Percentiles rank a stretch among this genome's conserved stretches.
phyloP scores from a whole-genome alignment of 2,113 vertebrate species.

The Misgurnus anguillicaudatus region DNA sequence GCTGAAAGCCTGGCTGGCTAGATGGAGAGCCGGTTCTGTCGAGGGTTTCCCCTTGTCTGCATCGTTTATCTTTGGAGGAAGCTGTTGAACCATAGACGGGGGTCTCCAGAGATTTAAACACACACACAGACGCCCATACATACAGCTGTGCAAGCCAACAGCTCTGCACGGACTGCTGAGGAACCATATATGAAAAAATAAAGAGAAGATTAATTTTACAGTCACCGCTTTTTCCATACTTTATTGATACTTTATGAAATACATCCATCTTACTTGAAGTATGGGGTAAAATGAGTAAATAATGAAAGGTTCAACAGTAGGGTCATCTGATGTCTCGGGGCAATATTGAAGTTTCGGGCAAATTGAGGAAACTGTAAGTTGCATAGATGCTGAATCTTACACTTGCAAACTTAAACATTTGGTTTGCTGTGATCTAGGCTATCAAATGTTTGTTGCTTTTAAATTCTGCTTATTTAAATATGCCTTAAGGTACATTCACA shows the following conservation, averaged over 20 bases:
- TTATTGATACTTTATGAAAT: background rate
- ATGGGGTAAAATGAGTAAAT: background rate
- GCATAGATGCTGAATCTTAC: no score
- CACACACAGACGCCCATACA: conserved; percentile 17
- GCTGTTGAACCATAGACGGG: conserved; percentile 49
- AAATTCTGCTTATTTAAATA: no score
- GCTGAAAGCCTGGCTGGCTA: conserved; percentile 36
- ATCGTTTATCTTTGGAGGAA: conserved; percentile 42
- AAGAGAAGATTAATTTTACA: conserved; percentile 17
- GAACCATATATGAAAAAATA: conserved; percentile 8
- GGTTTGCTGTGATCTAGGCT: no score
- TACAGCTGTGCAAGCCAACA: background rate
- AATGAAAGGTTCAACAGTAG: background rate
- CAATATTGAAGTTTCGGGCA: no score
- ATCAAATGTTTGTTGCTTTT: no score
- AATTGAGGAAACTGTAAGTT: no score
- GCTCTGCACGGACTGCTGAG: conserved; percentile 7
- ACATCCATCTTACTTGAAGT: conserved; percentile 1
- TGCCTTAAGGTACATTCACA: no score
- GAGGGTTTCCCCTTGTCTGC: conserved; percentile 42
- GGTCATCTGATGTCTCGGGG: background rate
- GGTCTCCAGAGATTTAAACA: conserved; percentile 30
- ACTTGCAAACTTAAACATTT: no score
- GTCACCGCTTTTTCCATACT: background rate
- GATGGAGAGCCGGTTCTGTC: conserved; percentile 44